These are phyloP conservation scores for Amblyjoppa proteus DNA, from an alignment of 2,888 invertebrate species.

Conservation along the genomic window DNA sequence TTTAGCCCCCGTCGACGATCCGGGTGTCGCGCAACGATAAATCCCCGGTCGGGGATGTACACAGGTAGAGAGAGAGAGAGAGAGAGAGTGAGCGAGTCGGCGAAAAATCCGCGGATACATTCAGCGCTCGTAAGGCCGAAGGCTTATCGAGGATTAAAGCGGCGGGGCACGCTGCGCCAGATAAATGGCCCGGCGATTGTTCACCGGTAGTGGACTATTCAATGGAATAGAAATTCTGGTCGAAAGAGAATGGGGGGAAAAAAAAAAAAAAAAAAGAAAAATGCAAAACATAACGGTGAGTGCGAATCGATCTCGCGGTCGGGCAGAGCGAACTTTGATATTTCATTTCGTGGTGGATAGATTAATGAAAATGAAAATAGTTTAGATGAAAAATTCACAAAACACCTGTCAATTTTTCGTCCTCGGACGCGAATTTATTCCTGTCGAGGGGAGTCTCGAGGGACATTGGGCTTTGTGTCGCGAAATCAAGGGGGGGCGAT, in stretches of 20 bases:
- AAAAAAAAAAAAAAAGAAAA: neutral
- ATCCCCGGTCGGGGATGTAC: slow-evolving; percentile 54
- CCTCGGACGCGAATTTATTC: slow-evolving; percentile 25
- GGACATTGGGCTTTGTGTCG: neutral
- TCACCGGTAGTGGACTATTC: slow-evolving; percentile 29
- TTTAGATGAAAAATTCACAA: slow-evolving; percentile 2
- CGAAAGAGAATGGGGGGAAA: neutral
- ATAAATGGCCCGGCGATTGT: slow-evolving; percentile 63
- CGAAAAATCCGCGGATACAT: slow-evolving; percentile 61
- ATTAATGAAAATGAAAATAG: neutral
- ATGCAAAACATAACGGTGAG: neutral
- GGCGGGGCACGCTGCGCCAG: slow-evolving; percentile 51
- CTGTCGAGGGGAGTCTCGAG: neutral
- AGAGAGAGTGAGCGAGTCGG: neutral
- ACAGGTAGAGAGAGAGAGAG: neutral
- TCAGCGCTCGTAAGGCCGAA: slow-evolving; percentile 61
- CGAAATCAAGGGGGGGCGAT: neutral
- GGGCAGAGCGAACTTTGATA: neutral
- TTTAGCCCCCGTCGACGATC: slow-evolving; percentile 36
- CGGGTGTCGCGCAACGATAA: slow-evolving; percentile 64
- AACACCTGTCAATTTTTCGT: slow-evolving; percentile 39
- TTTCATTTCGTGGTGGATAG: neutral
- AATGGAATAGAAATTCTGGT: slow-evolving; percentile 39
- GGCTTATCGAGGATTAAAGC: slow-evolving; percentile 66
- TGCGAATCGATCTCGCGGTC: slow-evolving; percentile 14